Base-by-base conservation (phyloP, 2,888 invertebrate species). In the Drosophila melanosoma region DNA sequence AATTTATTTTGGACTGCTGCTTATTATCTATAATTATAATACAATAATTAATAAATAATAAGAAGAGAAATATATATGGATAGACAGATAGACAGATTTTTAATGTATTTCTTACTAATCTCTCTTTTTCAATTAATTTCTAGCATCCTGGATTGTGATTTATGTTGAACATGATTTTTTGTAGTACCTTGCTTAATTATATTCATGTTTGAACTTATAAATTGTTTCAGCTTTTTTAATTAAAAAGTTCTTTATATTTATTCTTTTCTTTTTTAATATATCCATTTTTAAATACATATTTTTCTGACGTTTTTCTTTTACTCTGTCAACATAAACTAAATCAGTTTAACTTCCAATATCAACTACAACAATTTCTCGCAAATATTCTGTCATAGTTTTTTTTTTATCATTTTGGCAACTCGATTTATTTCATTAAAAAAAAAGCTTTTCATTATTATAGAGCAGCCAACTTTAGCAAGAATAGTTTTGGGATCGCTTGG, bases 391-490 rank as follows among this genome's bases (percentile, higher is more conserved):
- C 54, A n/a, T 1, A 20, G 26, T 40, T 40, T 54, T 40, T 40
- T 40, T 54, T 40, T 49, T 29, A n/a, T 35, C 49, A 48, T 20
- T n/a, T 32, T 32, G 15, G 48, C 66, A 67, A 32, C 20, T 48
- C 33, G 11, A 54, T 33, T 12, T 23, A 12, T 48, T 33, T 23
- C 2, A 6, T 3, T 12, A 33, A 23, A 23, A 6, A 32, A 42
- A 42, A 42, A 2, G 26, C 26, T 23, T n/a, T 48, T 10, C 26
- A 12, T 48, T 23, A 65, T 38, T 33, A 23, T n/a, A 33, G 5
- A 32, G 15, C 15, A 35, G 54, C 49, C 38, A 67, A 56, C 40
- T 67, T 68, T 40, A 35, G 67, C 40, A 40, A 56, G 51, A 56
- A 51, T 56, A 67, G 54, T 49, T 67, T 35, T 10, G 11, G 20